Conservation (phyloP, 2,797 vertebrate genomes). For the Helicolenus hilgendorfi region DNA sequence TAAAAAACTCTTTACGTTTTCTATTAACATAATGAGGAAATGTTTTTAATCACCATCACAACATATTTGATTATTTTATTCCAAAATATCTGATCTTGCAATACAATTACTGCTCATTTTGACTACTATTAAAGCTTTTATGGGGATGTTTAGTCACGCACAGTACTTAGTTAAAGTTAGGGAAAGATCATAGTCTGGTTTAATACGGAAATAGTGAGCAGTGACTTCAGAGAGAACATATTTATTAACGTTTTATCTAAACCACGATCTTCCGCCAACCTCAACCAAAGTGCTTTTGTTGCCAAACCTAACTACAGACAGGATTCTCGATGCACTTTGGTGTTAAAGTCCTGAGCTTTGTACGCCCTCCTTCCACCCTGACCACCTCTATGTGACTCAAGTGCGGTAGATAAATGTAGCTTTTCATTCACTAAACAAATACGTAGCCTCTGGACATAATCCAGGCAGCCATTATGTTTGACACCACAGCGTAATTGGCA, state of each 20-base stretch:
- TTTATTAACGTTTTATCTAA: not conserved
- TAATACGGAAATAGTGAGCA: not conserved
- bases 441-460: not conserved
- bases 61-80: too few species aligned
- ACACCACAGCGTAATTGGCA: not conserved
- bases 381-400: not conserved
- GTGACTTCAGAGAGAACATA: not conserved
- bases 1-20: not conserved
- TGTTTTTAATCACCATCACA: not conserved
- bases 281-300: not conserved
- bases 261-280: not conserved
- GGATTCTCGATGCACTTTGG: not conserved
- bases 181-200: not conserved
- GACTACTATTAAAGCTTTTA: not conserved
- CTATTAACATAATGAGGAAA: not conserved
- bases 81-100: too few species aligned
- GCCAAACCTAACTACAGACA: not conserved
- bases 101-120: too few species aligned
- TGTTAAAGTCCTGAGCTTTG: not conserved
- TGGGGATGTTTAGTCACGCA: not conserved
- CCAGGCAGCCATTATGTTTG: not conserved
- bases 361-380: not conserved
- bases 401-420: not conserved
- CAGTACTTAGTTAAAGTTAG: not conserved
- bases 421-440: not conserved